Base-by-base conservation (phyloP, 2,113 vertebrate genomes). In the Plotosus lineatus region DNA sequence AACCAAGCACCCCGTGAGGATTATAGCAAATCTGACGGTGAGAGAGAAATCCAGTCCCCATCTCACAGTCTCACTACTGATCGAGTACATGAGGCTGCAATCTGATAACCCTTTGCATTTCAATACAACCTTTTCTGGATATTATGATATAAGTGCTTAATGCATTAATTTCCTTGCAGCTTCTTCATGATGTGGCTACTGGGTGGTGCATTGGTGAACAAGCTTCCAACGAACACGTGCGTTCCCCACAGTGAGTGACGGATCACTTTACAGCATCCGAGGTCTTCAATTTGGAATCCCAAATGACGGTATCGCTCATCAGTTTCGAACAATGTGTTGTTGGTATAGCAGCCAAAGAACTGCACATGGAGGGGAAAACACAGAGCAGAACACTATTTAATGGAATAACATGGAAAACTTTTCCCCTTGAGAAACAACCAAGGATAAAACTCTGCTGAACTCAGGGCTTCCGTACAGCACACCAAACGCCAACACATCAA, bases 251-350 rank as follows among this genome's bases (percentile, higher is more conserved):
- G 66, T 51, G 86, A 61, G 66, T 99, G 97, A 9, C 93, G 92
- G 87, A 99, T 98, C 4, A 98, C 97, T 89, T 95, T 96, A 90
- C 97, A 99, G 94, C 98, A 99, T 56, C 98, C 97, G 36, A 99
- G 93, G 83, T 99, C 98, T 68, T 99, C 97, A 1, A 98, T 87
- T 7, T 89, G 90, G 48, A 99, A 99, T 3, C 97, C 98, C 87
- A 99, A 90, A 44, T 96, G 93, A 8, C 90, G 89, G 83, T 97
- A 99, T 1, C 95, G 83, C 66, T 97, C 97, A 44, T 99, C 97
- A 0, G 98, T 99, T 88, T 99, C 98, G 82, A 98, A 97, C 73
- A 99, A 92, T 0, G 95, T 90, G 89, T 89, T 96, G 94, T 95
- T 98, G 75, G 95, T 97, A 90, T 99, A 99, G 2, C 95, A 88